These are phyloP conservation scores for Neotragus pygmaeus DNA, from an alignment of 2,113 vertebrate genomes.

Conservation along the genomic window DNA sequence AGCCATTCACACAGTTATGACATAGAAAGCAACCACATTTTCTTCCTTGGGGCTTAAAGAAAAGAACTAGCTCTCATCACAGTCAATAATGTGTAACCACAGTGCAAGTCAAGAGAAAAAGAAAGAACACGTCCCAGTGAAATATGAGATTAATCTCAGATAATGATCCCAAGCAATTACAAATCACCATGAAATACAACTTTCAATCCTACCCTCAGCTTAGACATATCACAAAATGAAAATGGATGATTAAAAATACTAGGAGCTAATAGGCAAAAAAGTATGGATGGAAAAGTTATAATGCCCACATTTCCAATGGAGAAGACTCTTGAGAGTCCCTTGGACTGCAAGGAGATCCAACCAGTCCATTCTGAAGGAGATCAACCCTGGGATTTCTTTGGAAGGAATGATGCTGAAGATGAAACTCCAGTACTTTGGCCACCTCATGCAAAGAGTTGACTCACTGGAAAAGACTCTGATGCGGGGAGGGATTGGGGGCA, in stretches of 20 bases:
- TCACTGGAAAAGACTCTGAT: too few species aligned
- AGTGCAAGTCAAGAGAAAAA: conserved; percentile 13
- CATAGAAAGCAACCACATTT: conserved; percentile 24
- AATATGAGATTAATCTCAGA: background rate
- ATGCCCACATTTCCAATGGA: background rate
- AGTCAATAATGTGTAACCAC: background rate
- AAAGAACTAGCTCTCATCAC: background rate
- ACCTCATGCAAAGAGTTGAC: too few species aligned
- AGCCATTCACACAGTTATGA: background rate
- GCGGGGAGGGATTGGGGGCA: too few species aligned
- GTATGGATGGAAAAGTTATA: background rate
- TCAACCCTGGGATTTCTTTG: too few species aligned
- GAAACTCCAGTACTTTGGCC: too few species aligned
- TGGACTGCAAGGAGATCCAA: too few species aligned
- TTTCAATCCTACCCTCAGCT: background rate
- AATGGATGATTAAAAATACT: background rate
- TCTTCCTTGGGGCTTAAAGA: background rate
- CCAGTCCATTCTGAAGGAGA: too few species aligned
- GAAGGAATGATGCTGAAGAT: too few species aligned
- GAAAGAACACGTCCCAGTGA: background rate
- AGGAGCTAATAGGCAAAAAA: background rate
- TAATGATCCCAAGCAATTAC: background rate
- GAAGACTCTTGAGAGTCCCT: too few species aligned
- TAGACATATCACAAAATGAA: background rate
- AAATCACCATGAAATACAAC: background rate